Evolutionary conservation across 2,113 vertebrate genomes (phyloP).

Genomic region (Telmatochromis bifrenatus): DNA sequence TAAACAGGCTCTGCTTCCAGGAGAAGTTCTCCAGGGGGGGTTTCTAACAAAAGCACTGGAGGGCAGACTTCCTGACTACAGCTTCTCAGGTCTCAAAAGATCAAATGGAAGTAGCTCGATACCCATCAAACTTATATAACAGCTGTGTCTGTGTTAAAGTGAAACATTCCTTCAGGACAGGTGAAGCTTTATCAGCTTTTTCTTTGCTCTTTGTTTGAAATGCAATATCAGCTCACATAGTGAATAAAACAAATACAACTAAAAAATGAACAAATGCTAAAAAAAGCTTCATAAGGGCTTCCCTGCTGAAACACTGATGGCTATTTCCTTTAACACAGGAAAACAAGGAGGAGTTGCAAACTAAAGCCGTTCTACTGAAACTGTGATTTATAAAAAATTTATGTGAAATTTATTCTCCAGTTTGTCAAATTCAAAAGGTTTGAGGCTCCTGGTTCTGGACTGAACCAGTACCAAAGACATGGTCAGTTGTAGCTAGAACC

Average conservation of each 20-base stretch:
- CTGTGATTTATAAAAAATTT: fast-evolving
- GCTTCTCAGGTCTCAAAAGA: neutral
- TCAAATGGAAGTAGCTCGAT: neutral
- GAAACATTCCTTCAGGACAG: neutral
- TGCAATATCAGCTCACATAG: neutral
- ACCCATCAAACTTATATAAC: neutral
- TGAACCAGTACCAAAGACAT: neutral
- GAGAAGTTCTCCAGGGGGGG: neutral
- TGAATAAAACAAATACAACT: neutral
- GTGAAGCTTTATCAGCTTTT: neutral
- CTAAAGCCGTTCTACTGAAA: neutral
- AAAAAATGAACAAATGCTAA: neutral
- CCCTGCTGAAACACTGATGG: neutral
- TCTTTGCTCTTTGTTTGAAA: neutral
- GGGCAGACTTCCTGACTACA: neutral
- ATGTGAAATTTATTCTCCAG: neutral
- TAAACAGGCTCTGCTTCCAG: neutral
- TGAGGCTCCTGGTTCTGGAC: neutral
- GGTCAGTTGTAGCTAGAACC: neutral
- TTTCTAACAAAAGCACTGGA: neutral
- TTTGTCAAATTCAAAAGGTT: neutral
- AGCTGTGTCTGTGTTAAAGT: neutral
- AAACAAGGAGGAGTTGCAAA: neutral
- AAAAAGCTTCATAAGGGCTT: neutral
- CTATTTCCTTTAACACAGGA: neutral